phyloP scores from a whole-genome alignment of 2,113 vertebrate genomes.

The Anolis carolinensis region DNA sequence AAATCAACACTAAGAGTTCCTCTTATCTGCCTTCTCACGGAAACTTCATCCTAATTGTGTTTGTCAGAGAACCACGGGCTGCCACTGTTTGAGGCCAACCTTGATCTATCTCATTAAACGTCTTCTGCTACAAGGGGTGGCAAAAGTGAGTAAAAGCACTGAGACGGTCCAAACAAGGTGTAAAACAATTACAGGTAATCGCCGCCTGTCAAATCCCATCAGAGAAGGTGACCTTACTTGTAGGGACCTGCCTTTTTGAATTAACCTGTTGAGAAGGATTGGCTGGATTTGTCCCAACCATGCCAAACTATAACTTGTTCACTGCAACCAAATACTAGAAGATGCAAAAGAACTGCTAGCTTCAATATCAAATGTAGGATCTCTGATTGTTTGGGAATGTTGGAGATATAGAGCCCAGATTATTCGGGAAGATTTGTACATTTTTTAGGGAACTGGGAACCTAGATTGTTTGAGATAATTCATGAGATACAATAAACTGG shows the following conservation, averaged over 20 bases:
- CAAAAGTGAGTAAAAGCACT: conserved; percentile 53
- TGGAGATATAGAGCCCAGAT: background rate
- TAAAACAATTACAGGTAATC: conserved; percentile 67
- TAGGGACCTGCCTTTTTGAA: background rate
- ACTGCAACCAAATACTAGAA: no score
- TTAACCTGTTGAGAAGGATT: background rate
- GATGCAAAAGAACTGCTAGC: background rate
- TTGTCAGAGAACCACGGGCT: background rate
- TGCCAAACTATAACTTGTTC: background rate
- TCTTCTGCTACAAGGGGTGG: background rate
- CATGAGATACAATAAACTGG: no score
- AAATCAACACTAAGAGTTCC: background rate
- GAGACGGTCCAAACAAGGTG: conserved; percentile 56
- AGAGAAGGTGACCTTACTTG: background rate
- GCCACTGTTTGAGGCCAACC: background rate
- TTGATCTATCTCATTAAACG: conserved; percentile 50
- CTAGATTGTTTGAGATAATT: no score
- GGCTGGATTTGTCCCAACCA: background rate
- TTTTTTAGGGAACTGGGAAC: no score
- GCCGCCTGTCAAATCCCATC: conserved; percentile 56
- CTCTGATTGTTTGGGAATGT: background rate
- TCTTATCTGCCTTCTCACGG: background rate
- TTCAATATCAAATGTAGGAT: background rate
- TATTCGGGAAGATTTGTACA: background rate
- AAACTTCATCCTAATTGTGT: conserved; percentile 29